phyloP scores from a whole-genome alignment of 2,797 vertebrate species.

The Anomalospiza imberbis region DNA sequence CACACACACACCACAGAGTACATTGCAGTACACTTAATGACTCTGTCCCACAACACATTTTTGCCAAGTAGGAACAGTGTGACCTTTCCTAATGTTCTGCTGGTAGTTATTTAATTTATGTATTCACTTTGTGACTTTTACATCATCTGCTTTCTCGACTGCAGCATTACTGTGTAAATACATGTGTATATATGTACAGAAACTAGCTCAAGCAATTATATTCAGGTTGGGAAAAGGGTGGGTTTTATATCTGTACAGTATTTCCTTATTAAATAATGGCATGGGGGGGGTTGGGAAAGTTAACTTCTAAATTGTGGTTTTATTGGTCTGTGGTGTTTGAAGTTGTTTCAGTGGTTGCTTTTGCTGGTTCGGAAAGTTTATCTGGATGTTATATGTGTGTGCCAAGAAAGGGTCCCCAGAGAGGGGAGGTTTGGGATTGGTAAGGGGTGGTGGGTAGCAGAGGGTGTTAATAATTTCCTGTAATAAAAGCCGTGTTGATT shows the following conservation, averaged over 20 bases:
- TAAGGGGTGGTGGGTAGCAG: conserved; percentile 63
- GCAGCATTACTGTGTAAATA: conserved; percentile 70
- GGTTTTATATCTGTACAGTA: conserved; percentile 72
- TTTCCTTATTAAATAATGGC: conserved; percentile 72
- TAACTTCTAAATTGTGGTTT: conserved; percentile 72
- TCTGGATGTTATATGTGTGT: conserved; percentile 72
- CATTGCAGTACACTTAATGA: neutral
- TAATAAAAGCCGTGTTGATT: conserved; percentile 67
- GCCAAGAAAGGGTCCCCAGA: conserved; percentile 69
- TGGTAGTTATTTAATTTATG: conserved; percentile 63
- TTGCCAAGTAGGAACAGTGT: conserved; percentile 54
- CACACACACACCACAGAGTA: neutral
- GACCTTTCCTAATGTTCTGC: conserved; percentile 57
- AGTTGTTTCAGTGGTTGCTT: conserved; percentile 75
- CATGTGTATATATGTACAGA: conserved; percentile 69
- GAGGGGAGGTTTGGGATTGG: conserved; percentile 66
- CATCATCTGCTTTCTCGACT: conserved; percentile 69
- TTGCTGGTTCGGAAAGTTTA: conserved; percentile 73
- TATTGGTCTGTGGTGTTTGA: conserved; percentile 74
- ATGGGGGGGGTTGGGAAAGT: conserved; percentile 66
- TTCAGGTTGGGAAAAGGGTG: conserved; percentile 71
- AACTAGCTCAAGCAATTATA: conserved; percentile 65
- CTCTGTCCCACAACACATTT: conserved; percentile 41
- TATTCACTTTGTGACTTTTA: conserved; percentile 64
- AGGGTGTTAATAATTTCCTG: conserved; percentile 71